Percentiles rank a stretch among this genome's conserved stretches.
Conservation (phyloP, 2,113 vertebrate genomes). For the Lipophrys pholis region DNA sequence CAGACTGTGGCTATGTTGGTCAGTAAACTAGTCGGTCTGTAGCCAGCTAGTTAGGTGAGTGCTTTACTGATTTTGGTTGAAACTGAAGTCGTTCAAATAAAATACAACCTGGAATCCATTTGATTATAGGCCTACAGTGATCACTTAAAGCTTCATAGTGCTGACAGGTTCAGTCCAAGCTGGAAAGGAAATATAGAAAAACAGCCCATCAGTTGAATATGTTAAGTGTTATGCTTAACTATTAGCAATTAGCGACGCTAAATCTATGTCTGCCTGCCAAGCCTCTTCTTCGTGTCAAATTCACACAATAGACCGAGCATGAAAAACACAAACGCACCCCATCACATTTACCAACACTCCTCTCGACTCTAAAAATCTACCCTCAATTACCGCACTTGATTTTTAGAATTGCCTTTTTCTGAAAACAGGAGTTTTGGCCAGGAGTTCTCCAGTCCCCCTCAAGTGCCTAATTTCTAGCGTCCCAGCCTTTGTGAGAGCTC, state of each 20-base stretch:
- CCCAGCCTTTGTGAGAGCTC: slow-evolving; percentile 47
- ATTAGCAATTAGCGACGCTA: slow-evolving; percentile 7
- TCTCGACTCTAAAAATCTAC: slow-evolving; percentile 50
- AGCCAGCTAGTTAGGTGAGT: too few species aligned
- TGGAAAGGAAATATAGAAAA: not conserved
- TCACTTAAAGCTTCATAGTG: not conserved
- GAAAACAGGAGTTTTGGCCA: slow-evolving; percentile 50
- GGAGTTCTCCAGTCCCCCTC: slow-evolving; percentile 65
- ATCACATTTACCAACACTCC: slow-evolving; percentile 34
- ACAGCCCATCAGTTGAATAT: slow-evolving; percentile 1
- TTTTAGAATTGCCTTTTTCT: slow-evolving; percentile 69
- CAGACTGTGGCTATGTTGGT: too few species aligned
- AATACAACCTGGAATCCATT: too few species aligned
- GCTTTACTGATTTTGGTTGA: too few species aligned
- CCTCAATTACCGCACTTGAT: slow-evolving; percentile 76
- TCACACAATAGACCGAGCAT: slow-evolving; percentile 11
- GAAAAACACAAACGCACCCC: slow-evolving; percentile 42
- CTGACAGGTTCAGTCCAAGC: not conserved
- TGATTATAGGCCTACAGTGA: too few species aligned
- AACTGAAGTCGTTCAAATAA: too few species aligned
- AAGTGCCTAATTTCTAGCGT: slow-evolving; percentile 67
- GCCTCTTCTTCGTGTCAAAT: slow-evolving; percentile 10
- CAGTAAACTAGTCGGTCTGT: too few species aligned
- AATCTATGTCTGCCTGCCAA: not conserved
- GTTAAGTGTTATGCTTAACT: not conserved